Percentiles rank a stretch among this genome's conserved stretches.
Conservation (phyloP, 2,888 invertebrate genomes). For the Synergus laeviventris region DNA sequence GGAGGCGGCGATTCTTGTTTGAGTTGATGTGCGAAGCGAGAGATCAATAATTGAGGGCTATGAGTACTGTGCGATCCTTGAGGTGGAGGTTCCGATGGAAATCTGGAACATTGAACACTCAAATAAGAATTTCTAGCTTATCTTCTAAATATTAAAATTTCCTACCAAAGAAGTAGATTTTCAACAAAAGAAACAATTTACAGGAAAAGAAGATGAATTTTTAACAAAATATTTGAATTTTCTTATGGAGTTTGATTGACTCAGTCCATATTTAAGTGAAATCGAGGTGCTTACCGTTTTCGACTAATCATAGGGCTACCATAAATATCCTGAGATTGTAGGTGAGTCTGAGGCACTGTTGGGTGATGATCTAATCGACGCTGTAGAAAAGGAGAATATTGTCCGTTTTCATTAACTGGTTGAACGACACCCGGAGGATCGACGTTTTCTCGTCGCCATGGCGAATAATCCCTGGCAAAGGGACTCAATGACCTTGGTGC, state of each 20-base stretch:
- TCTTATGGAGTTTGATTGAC: conserved; percentile 5
- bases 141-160: neutral
- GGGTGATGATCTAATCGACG: conserved; percentile 67
- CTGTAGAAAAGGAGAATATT: conserved; percentile 69
- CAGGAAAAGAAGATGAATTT: too few relatives aligned
- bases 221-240: too few relatives aligned
- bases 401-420: conserved; percentile 62
- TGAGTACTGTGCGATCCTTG: conserved; percentile 70
- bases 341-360: conserved; percentile 67
- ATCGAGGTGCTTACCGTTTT: conserved; percentile 69
- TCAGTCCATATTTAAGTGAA: too few relatives aligned
- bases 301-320: conserved; percentile 74
- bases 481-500: conserved; percentile 71
- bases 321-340: conserved; percentile 69
- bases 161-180: too few relatives aligned
- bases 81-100: conserved; percentile 71
- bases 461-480: conserved; percentile 73
- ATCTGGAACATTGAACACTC: conserved; percentile 60
- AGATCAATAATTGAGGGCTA: conserved; percentile 72
- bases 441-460: conserved; percentile 74
- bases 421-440: conserved; percentile 74
- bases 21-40: conserved; percentile 71
- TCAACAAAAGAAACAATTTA: too few relatives aligned
- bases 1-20: conserved; percentile 69
- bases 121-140: neutral